Base-by-base conservation (phyloP, 2,113 vertebrate species). In the Rhineura floridana region DNA sequence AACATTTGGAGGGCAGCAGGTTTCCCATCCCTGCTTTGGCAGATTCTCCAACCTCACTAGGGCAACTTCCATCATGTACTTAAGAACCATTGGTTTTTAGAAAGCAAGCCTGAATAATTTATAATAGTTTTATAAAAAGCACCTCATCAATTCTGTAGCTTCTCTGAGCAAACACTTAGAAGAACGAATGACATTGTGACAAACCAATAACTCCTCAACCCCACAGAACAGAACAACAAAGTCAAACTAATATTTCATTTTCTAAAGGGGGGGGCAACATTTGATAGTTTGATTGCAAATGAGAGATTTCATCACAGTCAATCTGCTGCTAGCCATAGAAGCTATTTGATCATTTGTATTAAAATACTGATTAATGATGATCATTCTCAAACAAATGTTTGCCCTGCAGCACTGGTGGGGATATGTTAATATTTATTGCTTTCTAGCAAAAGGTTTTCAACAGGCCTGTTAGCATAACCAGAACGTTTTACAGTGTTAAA, bases 381-480 rank as follows among this genome's bases (percentile, higher is more conserved):
- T 91, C 1, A 93, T 94, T 95, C 95, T 91, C 84, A 95, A 93
- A 95, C 92, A 95, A 94, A 94, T 94, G 86, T 91, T 94, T 93
- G 91, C 83, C 87, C 86, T 91, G 59, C 82, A 81, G 73, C 84
- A 78, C 90, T 87, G 87, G 79, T 92, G 91, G 91, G 89, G 55
- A 93, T 92, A 95, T 85, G 85, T 67, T 93, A 92, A 93, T 95
- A 94, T 93, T 95, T 94, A 94, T 93, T 93, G 88, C 91, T 94
- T 93, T 92, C 85, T 65, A 93, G 88, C 42, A 91, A 93, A 93
- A 92, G 83, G 50, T 88, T 96, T 95, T 94, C 91, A 93, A 90
- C 86, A 88, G 91, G 83, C 86, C 90, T 92, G 91, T 95, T 95
- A 96, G 87, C 89, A 89, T 88, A 93, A 90, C 91, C 88, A 88